phyloP scores from a whole-genome alignment of 2,797 vertebrate species.

The Tamandua tetradactyla region DNA sequence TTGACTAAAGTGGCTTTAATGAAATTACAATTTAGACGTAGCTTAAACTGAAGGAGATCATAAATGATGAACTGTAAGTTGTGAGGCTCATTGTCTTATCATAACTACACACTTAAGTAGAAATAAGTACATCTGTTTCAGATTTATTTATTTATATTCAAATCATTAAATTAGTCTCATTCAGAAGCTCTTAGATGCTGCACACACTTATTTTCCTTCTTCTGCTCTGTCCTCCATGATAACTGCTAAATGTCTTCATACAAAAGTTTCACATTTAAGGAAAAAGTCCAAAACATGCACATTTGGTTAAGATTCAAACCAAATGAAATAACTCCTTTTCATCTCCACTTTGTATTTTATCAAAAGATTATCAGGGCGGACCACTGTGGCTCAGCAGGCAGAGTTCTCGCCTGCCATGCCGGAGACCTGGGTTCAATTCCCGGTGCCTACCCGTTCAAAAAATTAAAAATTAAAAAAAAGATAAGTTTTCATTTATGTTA shows the following conservation, averaged over 20 bases:
- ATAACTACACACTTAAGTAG: not conserved
- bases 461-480: no score
- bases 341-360: not conserved
- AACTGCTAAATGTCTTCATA: not conserved
- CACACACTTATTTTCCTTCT: not conserved
- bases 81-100: not conserved
- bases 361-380: not conserved
- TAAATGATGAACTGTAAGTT: not conserved
- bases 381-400: no score
- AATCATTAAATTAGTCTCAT: slow-evolving; percentile 28
- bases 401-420: no score
- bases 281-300: not conserved
- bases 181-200: not conserved
- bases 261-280: not conserved
- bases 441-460: no score
- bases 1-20: not conserved
- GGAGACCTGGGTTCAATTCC: no score
- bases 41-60: not conserved
- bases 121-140: not conserved
- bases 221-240: not conserved
- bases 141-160: slow-evolving; percentile 35
- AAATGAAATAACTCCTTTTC: not conserved
- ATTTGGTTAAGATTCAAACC: not conserved
- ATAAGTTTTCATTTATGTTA: not conserved
- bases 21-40: not conserved